These are phyloP conservation scores for Tribolium madens DNA, from an alignment of 1,140 invertebrate species.

Conservation along the genomic window DNA sequence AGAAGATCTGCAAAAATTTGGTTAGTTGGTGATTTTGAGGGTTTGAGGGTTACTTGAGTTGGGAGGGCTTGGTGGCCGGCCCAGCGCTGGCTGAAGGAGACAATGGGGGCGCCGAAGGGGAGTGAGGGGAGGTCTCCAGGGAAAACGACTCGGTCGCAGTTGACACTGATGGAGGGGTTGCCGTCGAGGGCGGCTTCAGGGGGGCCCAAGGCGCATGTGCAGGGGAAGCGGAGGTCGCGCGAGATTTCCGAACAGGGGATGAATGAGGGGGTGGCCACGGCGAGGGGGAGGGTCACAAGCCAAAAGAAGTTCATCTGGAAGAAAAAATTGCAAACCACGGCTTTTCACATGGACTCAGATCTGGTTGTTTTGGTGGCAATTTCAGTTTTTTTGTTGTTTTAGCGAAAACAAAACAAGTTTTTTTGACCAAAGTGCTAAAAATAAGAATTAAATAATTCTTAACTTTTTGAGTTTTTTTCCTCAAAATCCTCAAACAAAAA, in stretches of 20 bases:
- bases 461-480: too few species aligned
- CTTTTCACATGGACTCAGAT: too few species aligned
- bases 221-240: slow-evolving; percentile 74
- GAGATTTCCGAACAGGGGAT: slow-evolving; percentile 75
- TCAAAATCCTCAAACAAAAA: too few species aligned
- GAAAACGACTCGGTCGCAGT: slow-evolving; percentile 88
- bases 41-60: slow-evolving; percentile 70
- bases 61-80: slow-evolving; percentile 85
- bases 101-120: slow-evolving; percentile 80
- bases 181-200: slow-evolving; percentile 63
- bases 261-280: slow-evolving; percentile 13
- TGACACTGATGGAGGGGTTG: slow-evolving; percentile 71
- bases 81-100: slow-evolving; percentile 80
- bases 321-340: background rate
- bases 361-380: too few species aligned
- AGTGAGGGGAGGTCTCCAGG: slow-evolving; percentile 78
- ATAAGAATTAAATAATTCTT: too few species aligned
- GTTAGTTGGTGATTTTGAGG: background rate
- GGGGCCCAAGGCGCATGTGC: slow-evolving; percentile 70
- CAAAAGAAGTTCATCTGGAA: slow-evolving; percentile 36
- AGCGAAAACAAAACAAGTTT: too few species aligned
- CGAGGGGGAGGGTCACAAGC: background rate
- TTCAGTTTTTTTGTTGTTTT: too few species aligned
- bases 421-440: too few species aligned
- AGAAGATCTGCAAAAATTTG: slow-evolving; percentile 67